Conservation (phyloP, 2,797 vertebrate species). For the Tachyglossus aculeatus region DNA sequence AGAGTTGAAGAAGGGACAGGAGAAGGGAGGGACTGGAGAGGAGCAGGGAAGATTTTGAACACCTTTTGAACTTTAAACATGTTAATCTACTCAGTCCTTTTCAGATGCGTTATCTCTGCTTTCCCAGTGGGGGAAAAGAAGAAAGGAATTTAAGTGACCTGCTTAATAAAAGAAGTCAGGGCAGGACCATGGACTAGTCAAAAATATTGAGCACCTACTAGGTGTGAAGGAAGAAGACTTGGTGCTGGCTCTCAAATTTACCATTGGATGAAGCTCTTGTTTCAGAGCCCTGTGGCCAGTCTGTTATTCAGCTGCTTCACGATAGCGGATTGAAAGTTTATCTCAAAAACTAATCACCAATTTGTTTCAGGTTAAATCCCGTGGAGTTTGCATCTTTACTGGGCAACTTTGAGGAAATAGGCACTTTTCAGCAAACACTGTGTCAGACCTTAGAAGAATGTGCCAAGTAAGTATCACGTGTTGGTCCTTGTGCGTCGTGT, state of each 20-base stretch:
- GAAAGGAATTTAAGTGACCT: conserved; percentile 1
- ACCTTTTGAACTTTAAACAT: too few species aligned
- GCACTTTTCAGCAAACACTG: conserved; percentile 90
- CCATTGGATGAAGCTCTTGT: too few species aligned
- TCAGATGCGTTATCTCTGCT: conserved; percentile 1
- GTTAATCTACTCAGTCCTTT: neutral
- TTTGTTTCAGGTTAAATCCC: conserved; percentile 79
- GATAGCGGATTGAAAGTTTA: neutral
- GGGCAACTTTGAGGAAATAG: conserved; percentile 94
- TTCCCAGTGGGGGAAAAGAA: conserved; percentile 9
- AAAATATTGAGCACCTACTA: neutral
- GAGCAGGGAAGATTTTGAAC: too few species aligned
- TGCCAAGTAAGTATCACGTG: conserved; percentile 82
- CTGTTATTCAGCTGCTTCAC: neutral
- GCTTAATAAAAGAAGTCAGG: neutral
- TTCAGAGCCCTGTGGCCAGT: neutral
- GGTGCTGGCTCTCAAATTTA: too few species aligned
- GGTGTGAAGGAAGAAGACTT: too few species aligned
- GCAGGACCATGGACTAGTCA: too few species aligned
- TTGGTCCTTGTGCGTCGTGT: neutral
- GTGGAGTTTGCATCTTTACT: conserved; percentile 83
- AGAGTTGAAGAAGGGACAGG: too few species aligned
- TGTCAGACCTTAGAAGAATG: conserved; percentile 92
- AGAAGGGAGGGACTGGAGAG: too few species aligned
- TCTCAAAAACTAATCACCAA: conserved; percentile 3